Evolutionary conservation across 2,113 vertebrate genomes (phyloP).

Genomic region (Maccullochella peelii): DNA sequence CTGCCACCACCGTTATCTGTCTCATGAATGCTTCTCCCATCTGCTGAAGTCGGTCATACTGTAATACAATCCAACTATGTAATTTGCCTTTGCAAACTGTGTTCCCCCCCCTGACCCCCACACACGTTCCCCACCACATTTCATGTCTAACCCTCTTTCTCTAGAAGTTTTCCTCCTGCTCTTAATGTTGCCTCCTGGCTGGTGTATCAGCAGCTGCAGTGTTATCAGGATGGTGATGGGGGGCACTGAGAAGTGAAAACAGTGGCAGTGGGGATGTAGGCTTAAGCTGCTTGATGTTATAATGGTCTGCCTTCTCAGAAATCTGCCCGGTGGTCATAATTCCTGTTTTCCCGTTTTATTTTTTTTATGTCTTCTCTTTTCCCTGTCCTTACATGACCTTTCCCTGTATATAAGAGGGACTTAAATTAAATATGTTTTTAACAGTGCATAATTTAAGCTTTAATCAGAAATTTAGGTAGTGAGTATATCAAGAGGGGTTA

Average conservation of each 20-base stretch:
- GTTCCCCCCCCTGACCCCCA: background rate
- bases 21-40: constrained; percentile 36
- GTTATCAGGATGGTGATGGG: constrained; percentile 6
- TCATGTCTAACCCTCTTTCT: background rate
- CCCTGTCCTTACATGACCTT: constrained; percentile 4
- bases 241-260: constrained; percentile 1
- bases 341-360: background rate
- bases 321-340: constrained; percentile 1
- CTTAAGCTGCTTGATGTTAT: constrained; percentile 20
- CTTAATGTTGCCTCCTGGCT: constrained; percentile 1
- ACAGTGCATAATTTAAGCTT: background rate
- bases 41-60: constrained; percentile 22
- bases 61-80: constrained; percentile 26
- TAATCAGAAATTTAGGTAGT: background rate
- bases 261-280: background rate
- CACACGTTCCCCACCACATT: background rate
- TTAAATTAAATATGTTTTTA: background rate
- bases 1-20: constrained; percentile 16
- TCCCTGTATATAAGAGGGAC: background rate
- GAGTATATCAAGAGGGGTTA: background rate
- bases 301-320: constrained; percentile 5
- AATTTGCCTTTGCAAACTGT: constrained; percentile 20
- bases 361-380: background rate
- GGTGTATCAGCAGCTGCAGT: background rate
- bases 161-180: background rate